These are phyloP conservation scores for Caenorhabditis parvicauda DNA, from an alignment of 2,888 invertebrate genomes.

Conservation along the genomic window DNA sequence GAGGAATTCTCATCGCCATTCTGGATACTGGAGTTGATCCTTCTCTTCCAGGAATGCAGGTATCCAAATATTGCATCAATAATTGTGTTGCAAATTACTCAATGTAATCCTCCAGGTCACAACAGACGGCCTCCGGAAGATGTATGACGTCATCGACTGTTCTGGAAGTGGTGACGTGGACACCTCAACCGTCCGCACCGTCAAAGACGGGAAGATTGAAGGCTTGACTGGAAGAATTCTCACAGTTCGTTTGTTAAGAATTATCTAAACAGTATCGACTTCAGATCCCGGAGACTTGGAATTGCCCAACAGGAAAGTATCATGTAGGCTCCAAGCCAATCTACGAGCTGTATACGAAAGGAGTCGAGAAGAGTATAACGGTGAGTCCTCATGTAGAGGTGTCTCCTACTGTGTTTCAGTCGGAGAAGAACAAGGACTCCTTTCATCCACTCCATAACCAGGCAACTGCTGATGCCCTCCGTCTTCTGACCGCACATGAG, in stretches of 20 bases:
- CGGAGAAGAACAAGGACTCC: slow-evolving; percentile 76
- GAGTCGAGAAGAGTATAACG: slow-evolving; percentile 54
- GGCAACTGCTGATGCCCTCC: slow-evolving; percentile 76
- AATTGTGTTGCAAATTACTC: neutral
- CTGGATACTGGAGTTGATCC: slow-evolving; percentile 98
- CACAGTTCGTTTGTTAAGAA: slow-evolving; percentile 70
- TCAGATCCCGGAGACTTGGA: slow-evolving; percentile 80
- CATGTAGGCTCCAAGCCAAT: slow-evolving; percentile 83
- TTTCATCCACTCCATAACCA: slow-evolving; percentile 84
- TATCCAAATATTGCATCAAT: slow-evolving; percentile 40
- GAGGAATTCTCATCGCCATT: slow-evolving; percentile 86
- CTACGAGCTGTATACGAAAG: slow-evolving; percentile 81
- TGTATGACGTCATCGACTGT: slow-evolving; percentile 90
- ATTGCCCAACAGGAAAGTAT: slow-evolving; percentile 80
- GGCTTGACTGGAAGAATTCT: slow-evolving; percentile 84
- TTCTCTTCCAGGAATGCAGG: slow-evolving; percentile 88
- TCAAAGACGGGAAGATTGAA: slow-evolving; percentile 72
- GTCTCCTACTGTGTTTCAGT: slow-evolving; percentile 63
- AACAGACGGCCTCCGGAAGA: slow-evolving; percentile 83
- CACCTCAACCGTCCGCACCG: slow-evolving; percentile 76
- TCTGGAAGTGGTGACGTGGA: slow-evolving; percentile 95
- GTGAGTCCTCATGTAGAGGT: neutral
- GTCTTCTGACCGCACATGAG: slow-evolving; percentile 75
- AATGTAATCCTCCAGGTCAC: slow-evolving; percentile 71
- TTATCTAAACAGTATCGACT: slow-evolving; percentile 16